Evolutionary conservation across 2,888 invertebrate genomes (phyloP).

Genomic region (Tetranychus truncatus): DNA sequence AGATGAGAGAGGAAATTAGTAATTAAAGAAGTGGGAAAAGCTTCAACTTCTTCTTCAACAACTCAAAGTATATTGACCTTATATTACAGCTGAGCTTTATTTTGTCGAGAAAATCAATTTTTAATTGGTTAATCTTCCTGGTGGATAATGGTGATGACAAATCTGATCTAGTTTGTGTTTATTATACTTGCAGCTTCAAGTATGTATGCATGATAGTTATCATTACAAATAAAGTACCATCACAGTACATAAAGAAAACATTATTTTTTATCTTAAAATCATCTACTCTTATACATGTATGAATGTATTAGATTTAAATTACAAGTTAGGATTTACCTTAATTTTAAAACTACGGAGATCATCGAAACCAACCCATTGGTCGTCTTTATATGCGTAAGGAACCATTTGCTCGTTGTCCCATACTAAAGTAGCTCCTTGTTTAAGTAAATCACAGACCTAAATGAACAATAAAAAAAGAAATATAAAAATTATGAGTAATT

Average conservation of each 20-base stretch:
- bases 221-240: no score
- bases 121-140: neutral
- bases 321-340: conserved; percentile 43
- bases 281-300: neutral
- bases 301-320: conserved; percentile 19
- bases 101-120: neutral
- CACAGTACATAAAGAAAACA: no score
- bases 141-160: neutral
- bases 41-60: neutral
- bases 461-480: neutral
- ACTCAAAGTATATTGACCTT: neutral
- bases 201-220: neutral
- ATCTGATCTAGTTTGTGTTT: neutral
- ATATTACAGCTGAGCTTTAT: neutral
- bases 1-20: neutral
- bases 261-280: neutral
- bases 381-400: conserved; percentile 72
- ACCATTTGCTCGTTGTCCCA: conserved; percentile 89
- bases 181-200: neutral
- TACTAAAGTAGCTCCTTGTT: conserved; percentile 52
- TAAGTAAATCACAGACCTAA: conserved; percentile 67
- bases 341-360: conserved; percentile 76
- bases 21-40: neutral
- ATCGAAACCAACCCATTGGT: conserved; percentile 88
- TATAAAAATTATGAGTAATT: neutral